phyloP scores from a whole-genome alignment of 2,888 invertebrate species.

The Vesta saturnalis region DNA sequence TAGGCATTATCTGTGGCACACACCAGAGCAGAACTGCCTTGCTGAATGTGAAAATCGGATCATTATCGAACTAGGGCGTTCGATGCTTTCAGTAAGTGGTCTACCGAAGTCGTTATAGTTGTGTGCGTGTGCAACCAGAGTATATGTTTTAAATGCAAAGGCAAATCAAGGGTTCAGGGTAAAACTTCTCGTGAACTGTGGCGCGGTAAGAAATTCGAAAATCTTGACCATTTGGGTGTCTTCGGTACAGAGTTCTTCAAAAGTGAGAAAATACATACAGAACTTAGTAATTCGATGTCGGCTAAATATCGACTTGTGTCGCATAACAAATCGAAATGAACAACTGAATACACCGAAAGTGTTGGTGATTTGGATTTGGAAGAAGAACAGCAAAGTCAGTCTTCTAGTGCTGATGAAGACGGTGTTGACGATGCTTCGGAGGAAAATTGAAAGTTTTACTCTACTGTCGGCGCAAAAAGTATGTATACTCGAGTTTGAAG shows the following conservation, averaged over 20 bases:
- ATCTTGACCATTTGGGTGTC: not conserved
- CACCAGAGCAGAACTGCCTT: slow-evolving; percentile 36
- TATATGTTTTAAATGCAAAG: slow-evolving; percentile 37
- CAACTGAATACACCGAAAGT: not conserved
- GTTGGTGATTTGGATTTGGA: no score
- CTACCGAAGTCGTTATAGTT: slow-evolving; percentile 6
- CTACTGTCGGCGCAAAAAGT: no score
- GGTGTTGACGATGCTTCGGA: no score
- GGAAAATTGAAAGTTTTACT: no score
- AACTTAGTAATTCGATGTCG: not conserved
- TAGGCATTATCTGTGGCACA: slow-evolving; percentile 30
- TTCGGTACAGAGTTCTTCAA: not conserved
- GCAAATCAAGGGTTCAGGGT: slow-evolving; percentile 14
- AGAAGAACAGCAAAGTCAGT: no score
- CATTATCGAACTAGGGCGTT: not conserved
- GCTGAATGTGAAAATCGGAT: slow-evolving; percentile 17
- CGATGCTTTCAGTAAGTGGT: slow-evolving; percentile 12
- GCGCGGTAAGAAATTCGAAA: not conserved
- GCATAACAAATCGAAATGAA: not conserved
- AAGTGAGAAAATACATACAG: not conserved
- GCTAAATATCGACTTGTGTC: not conserved
- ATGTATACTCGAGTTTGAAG: no score
- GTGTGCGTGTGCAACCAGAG: slow-evolving; percentile 28
- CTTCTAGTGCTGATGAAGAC: no score
- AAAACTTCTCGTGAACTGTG: not conserved